phyloP scores from a whole-genome alignment of 2,113 vertebrate genomes.

The Halichoerus grypus region DNA sequence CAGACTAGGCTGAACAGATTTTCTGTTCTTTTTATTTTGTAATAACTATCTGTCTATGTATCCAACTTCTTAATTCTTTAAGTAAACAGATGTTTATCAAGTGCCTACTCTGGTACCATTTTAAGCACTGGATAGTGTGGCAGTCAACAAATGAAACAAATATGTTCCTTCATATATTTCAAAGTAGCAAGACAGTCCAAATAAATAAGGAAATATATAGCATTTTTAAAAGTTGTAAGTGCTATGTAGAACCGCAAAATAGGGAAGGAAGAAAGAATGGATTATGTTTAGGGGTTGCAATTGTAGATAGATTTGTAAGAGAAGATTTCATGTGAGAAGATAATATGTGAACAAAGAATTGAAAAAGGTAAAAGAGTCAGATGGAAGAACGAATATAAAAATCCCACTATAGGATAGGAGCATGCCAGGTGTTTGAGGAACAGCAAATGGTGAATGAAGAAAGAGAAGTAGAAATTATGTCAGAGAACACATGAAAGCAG shows the following conservation, averaged over 20 bases:
- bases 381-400: neutral
- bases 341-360: neutral
- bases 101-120: neutral
- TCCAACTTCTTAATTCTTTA: constrained; percentile 5
- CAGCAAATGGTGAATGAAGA: neutral
- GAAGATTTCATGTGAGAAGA: neutral
- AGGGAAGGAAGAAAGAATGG: neutral
- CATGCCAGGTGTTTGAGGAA: neutral
- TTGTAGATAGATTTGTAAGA: neutral
- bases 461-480: neutral
- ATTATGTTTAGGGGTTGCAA: neutral
- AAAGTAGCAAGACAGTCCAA: neutral
- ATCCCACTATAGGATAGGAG: neutral
- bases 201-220: neutral
- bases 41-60: neutral
- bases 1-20: neutral
- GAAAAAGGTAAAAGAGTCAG: neutral
- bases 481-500: neutral
- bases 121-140: neutral
- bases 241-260: neutral
- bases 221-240: neutral
- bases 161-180: neutral
- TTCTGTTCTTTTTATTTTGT: constrained; percentile 40
- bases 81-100: constrained; percentile 21
- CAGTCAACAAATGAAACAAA: neutral